Base-by-base conservation (phyloP, 2,888 invertebrate species). In the Labia minor region DNA sequence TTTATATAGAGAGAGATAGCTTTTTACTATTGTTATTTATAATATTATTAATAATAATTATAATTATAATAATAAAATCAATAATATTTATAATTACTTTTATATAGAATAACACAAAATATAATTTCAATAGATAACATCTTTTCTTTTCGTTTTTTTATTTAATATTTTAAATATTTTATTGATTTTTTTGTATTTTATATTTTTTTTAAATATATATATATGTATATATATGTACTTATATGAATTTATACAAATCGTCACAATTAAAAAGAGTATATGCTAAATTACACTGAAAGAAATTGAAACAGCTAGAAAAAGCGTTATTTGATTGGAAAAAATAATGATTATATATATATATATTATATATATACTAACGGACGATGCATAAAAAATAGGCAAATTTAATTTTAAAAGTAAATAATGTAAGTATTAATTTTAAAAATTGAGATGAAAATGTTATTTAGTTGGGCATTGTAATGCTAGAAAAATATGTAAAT, bases 61-160 rank as follows among this genome's bases (percentile, higher is more conserved):
- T 26, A 6, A 26, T 26, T 26, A 26, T 26, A 49, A n/a, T 49
- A 49, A 8, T 49, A 11, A 49, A 8, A 10, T 49, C 14, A 8
- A 49, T 49, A 8, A 49, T 49, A 49, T 49, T 10, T 49, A 49
- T 49, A 49, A 6, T 3, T 26, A 26, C 26, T 8, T n/a, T n/a
- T n/a, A 26, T 26, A 26, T 26, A 26, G 3, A 26, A 26, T 49
- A 49, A 49, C 49, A 49, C 49, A 49, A 49, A 49, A 49, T 49
- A 49, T 49, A 49, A 49, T 49, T 49, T 49, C 49, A 49, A 49
- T 49, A 49, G 49, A 49, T 49, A 49, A 49, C 49, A 49, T 49
- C 49, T 8, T 26, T 26, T 26, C 26, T 6, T 26, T 49, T 49
- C 16, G n/a, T 49, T 49, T 49, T 10, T 49, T 49, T 49, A 16